phyloP scores from a whole-genome alignment of 2,113 vertebrate species.

The Vombatus ursinus region DNA sequence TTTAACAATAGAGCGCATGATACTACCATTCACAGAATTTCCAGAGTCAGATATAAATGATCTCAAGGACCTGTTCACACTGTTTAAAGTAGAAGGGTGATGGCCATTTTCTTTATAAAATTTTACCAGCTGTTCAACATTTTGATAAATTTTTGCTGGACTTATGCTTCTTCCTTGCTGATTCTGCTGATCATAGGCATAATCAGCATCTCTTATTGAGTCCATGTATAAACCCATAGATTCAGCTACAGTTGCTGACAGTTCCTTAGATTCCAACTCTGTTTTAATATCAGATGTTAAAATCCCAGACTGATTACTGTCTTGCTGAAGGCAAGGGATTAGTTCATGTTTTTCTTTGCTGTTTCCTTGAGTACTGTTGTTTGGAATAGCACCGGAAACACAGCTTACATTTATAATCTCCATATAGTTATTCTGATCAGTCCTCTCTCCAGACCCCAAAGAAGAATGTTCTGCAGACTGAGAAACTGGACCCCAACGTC shows the following conservation, averaged over 20 bases:
- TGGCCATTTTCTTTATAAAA: slow-evolving; percentile 88
- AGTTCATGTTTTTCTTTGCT: slow-evolving; percentile 90
- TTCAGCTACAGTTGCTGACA: slow-evolving; percentile 96
- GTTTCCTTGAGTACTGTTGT: slow-evolving; percentile 87
- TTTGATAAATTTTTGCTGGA: slow-evolving; percentile 91
- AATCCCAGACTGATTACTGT: slow-evolving; percentile 86
- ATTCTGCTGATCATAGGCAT: slow-evolving; percentile 90
- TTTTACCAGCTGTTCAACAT: slow-evolving; percentile 87
- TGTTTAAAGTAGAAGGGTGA: slow-evolving; percentile 80
- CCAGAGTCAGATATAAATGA: slow-evolving; percentile 84
- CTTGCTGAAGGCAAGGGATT: slow-evolving; percentile 88
- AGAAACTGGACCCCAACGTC: slow-evolving; percentile 93
- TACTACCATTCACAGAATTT: slow-evolving; percentile 82
- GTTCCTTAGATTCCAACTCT: slow-evolving; percentile 96
- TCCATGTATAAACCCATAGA: slow-evolving; percentile 99
- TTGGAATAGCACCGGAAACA: slow-evolving; percentile 82
- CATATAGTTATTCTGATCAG: slow-evolving; percentile 90
- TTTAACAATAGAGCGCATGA: slow-evolving; percentile 84
- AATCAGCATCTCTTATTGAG: slow-evolving; percentile 93
- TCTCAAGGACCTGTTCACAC: slow-evolving; percentile 80
- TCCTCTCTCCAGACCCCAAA: slow-evolving; percentile 83
- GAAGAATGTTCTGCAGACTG: slow-evolving; percentile 88
- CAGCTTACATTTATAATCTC: slow-evolving; percentile 92
- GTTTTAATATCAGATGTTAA: slow-evolving; percentile 90
- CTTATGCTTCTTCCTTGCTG: slow-evolving; percentile 81